Evolutionary conservation across 2,113 vertebrate species (phyloP).

Genomic region (Xyrauchen texanus): DNA sequence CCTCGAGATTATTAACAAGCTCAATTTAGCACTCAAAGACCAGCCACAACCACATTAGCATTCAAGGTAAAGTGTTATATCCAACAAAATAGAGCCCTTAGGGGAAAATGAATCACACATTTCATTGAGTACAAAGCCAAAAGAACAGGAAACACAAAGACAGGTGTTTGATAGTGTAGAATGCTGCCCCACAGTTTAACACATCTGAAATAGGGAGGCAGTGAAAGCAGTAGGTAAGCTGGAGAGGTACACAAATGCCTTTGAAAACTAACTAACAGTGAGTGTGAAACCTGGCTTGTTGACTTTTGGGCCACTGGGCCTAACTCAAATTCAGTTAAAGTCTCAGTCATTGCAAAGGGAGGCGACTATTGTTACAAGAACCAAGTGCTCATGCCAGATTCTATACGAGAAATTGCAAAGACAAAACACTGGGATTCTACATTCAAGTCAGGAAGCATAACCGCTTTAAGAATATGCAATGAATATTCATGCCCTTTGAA

Average conservation of each 20-base stretch:
- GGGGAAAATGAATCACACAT: conserved; percentile 29
- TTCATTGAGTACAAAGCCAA: conserved; percentile 8
- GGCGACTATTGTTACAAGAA: background rate
- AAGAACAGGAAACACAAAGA: conserved; percentile 21
- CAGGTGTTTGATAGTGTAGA: conserved; percentile 11
- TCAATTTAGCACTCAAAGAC: conserved; percentile 10
- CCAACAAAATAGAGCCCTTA: conserved; percentile 22
- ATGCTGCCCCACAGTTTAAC: background rate
- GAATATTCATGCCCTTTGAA: conserved; percentile 19
- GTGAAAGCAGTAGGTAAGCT: background rate
- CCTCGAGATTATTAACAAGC: conserved; percentile 34
- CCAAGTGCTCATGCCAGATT: background rate
- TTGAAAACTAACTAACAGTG: conserved; percentile 18
- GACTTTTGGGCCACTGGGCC: background rate
- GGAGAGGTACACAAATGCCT: background rate
- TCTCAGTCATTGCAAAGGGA: background rate
- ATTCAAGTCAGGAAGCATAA: no score
- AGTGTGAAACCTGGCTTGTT: conserved; percentile 11
- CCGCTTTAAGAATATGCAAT: background rate
- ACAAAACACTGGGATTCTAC: no score
- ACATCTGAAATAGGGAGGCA: background rate
- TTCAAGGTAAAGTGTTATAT: conserved; percentile 29
- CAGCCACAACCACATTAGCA: conserved; percentile 18
- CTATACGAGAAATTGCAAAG: no score
- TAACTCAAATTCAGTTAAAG: background rate